Evolutionary conservation across 23 tunicate species (phyloP), one percentile per base, ranked within the genome.

Genomic region (Trididemnum clinides): DNA sequence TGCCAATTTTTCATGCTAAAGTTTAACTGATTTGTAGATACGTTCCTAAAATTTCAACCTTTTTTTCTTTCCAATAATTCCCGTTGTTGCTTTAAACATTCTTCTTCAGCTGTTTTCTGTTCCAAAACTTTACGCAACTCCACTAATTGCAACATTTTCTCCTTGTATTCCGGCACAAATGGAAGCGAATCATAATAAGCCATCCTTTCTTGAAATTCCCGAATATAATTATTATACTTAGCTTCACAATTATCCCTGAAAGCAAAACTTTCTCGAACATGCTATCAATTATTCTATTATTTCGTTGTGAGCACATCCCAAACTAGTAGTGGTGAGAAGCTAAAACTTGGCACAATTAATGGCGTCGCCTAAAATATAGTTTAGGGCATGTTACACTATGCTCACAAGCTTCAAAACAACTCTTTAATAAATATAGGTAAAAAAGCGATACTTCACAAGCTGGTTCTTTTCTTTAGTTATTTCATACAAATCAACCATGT

Each of bases 161-260:
- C 44, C 76, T 65, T 82, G 20, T 33, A 82, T 59, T 82, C 58
- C 0, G 72, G 74, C 5, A 82, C 86, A 38, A 64, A 26, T 10
- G 86, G 86, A 1, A 82, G 50, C 30, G 39, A 27, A 21, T 63
- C 86, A 38, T 82, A 82, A 7, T 32, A 28, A 19, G 35, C 20
- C 86, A 82, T 82, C 64, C 86, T 64, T 64, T 38, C 59, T 7
- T 33, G 22, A 29, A 34, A 64, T 35, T 63, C 37, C 22, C 25
- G 59, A n/a, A 12, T 26, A 63, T 64, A 82, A 29, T 64, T 34
- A 1, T 82, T 31, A 32, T 82, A 82, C 59, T 49, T 82, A 25
- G 64, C 35, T 30, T 82, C 75, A 36, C 86, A 82, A 6, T 39
- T 28, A 5, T 58, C 84, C 64, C 86, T 82, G 34, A 64, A 23